A percentile compares a stretch with the other conserved stretches of the same genome.
These are phyloP conservation scores for Aleiodes sp. DNA, from an alignment of 1,140 invertebrate species.

Conservation along the genomic window DNA sequence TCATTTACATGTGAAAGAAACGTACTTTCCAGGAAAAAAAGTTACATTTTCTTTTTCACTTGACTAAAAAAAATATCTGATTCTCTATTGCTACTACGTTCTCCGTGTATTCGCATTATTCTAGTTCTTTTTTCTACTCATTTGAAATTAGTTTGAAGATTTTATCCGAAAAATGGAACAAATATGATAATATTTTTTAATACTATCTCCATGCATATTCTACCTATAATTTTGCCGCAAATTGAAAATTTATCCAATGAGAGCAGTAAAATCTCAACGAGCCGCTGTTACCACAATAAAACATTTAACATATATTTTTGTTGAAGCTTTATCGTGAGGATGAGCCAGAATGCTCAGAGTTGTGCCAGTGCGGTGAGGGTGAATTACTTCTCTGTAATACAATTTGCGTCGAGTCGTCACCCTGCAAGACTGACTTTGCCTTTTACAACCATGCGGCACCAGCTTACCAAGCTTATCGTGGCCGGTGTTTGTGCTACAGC, in stretches of 20 bases:
- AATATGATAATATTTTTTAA: too few relatives aligned
- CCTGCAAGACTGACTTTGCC: conserved; percentile 85
- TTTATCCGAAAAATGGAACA: too few relatives aligned
- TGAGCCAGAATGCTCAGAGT: conserved; percentile 83
- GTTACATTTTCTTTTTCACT: too few relatives aligned
- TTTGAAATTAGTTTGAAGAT: too few relatives aligned
- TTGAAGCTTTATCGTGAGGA: conserved; percentile 83
- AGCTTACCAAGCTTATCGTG: conserved; percentile 86
- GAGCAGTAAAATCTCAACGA: not conserved
- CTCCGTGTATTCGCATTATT: too few relatives aligned
- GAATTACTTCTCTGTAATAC: conserved; percentile 83
- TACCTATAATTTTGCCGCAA: too few relatives aligned
- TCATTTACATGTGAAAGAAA: not conserved
- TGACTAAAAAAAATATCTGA: too few relatives aligned
- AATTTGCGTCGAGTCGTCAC: conserved; percentile 83
- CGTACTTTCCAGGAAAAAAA: too few relatives aligned
- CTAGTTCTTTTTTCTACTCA: too few relatives aligned
- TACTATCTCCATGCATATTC: not conserved
- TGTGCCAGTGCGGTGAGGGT: conserved; percentile 81
- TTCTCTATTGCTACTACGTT: too few relatives aligned
- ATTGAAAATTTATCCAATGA: not conserved
- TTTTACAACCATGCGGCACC: conserved; percentile 90
- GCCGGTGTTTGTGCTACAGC: conserved; percentile 89
- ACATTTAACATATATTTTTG: conserved; percentile 19
- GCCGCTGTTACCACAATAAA: not conserved